A percentile compares a stretch with the other conserved stretches of the same genome.
Evolutionary conservation across 2,113 vertebrate genomes (phyloP).

Genomic region (Sterrhoptilus dennistouni): DNA sequence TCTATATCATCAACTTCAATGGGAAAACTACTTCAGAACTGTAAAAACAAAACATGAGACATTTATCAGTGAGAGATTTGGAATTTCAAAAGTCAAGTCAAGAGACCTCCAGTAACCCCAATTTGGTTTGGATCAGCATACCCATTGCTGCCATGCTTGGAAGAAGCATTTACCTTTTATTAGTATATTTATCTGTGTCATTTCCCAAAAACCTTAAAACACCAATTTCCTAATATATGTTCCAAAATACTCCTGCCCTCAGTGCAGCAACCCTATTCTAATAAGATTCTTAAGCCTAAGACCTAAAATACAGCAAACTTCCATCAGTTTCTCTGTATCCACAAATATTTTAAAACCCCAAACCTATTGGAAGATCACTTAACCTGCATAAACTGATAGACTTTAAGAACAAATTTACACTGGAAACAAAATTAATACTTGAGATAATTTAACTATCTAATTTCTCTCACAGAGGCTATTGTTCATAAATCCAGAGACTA

Average conservation of each 20-base stretch:
- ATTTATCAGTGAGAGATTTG: neutral
- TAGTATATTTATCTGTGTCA: neutral
- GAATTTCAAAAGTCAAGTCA: neutral
- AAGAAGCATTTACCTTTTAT: neutral
- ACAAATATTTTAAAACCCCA: neutral
- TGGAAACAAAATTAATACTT: neutral
- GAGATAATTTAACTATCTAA: neutral
- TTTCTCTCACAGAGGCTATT: constrained; percentile 1
- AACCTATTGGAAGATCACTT: constrained; percentile 10
- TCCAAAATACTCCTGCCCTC: neutral
- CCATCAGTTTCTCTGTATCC: neutral
- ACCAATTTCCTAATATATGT: neutral
- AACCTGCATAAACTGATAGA: neutral
- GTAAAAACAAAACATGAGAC: neutral
- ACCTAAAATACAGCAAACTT: neutral
- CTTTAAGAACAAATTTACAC: neutral
- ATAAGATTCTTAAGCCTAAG: neutral
- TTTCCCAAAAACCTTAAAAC: neutral
- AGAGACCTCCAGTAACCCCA: neutral
- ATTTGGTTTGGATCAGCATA: neutral
- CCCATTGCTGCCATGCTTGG: neutral
- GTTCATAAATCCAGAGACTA: constrained; percentile 8
- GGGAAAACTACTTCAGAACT: neutral
- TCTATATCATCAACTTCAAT: rapidly evolving
- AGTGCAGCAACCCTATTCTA: neutral